Percentiles rank a stretch among this genome's conserved stretches.
Conservation (phyloP, 2,888 invertebrate genomes). For the Dicyrtomina minuta region DNA sequence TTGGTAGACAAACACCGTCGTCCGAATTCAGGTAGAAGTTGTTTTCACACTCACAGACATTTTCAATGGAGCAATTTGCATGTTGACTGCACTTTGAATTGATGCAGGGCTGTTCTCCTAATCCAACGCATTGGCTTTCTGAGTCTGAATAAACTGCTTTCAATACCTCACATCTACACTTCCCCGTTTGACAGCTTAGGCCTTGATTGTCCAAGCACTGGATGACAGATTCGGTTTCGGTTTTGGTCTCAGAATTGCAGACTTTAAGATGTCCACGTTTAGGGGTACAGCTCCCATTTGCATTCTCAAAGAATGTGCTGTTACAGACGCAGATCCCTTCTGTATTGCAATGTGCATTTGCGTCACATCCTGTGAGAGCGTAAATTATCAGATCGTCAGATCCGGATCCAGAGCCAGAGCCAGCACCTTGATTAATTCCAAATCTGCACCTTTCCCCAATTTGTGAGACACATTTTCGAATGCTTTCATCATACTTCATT, state of each 20-base stretch:
- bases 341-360: constrained; percentile 8
- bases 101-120: not conserved
- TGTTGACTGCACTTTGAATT: not conserved
- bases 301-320: constrained; percentile 8
- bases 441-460: constrained; percentile 18
- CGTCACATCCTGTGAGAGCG: constrained; percentile 2
- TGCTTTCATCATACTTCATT: constrained; percentile 3
- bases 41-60: not conserved
- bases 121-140: not conserved
- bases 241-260: not conserved
- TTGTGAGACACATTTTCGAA: constrained; percentile 14
- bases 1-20: not conserved
- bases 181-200: no score
- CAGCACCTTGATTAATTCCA: not conserved
- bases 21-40: not conserved
- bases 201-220: no score
- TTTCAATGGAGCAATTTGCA: not conserved
- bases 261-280: not conserved
- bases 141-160: no score
- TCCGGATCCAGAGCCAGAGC: no score
- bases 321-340: constrained; percentile 24
- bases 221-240: no score
- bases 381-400: not conserved
- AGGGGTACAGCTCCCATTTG: constrained; percentile 1
- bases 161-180: no score